Evolutionary conservation across 2,797 vertebrate genomes (phyloP), one percentile per base, ranked within the genome.

Genomic region (Zalophus californianus): DNA sequence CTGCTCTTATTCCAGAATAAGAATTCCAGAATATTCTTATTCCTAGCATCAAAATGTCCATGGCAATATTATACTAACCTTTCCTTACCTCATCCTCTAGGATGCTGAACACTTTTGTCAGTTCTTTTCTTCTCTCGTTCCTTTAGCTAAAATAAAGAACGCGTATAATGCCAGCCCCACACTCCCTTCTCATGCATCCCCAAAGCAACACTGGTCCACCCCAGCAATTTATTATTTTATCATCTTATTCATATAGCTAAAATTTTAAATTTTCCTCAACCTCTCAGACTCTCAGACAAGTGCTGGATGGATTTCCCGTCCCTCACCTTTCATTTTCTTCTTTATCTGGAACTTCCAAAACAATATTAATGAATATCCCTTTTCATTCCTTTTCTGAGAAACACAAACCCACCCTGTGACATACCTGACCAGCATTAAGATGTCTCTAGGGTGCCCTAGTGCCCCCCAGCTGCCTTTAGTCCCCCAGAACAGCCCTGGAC

Each of bases 341-440:
- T 58, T 38, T 80, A 44, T 23, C 32, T 41, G 25, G 95, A 91
- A 86, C 27, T 62, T 96, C 72, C 50, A 66, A 91, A 90, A 90
- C 52, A 94, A 38, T 92, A 50, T 93, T 88, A 86, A 48, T 75
- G 27, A 96, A 52, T 93, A 56, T 90, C 18, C 54, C 18, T 90
- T 93, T 94, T 87, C 58, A 50, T 90, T 70, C 64, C 16, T 96
- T 68, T 95, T 86, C 86, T 86, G 60, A 95, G 68, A 96, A 89
- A 93, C 41, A 64, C 20, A 95, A 56, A 70, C 50, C 66, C 64
- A 86, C 78, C 48, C 72, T 79, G 32, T 94, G 41, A 92, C 21
- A 77, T 84, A 90, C 10, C 35, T 91, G 48, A 41, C 23, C 12
- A 80, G 7, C 66, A 89, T 87, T 91, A 91, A 91, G 56, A 96